Conservation (phyloP, 2,113 vertebrate genomes). For the Petrocephalus zakoni region DNA sequence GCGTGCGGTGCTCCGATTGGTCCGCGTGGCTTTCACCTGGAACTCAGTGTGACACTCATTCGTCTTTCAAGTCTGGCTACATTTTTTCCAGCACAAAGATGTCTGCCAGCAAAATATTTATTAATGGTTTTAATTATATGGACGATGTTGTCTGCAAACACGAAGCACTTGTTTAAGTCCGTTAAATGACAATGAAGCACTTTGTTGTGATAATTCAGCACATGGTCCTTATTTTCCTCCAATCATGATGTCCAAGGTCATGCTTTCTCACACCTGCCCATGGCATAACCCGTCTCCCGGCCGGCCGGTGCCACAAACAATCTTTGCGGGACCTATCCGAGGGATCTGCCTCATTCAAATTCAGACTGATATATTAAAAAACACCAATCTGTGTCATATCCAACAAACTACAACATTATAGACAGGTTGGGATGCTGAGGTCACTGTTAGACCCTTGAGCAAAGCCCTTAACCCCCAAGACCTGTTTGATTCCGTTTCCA, state of each 20-base stretch:
- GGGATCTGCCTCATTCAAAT: background rate
- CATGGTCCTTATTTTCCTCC: background rate
- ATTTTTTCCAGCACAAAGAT: conserved; percentile 15
- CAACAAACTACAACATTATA: background rate
- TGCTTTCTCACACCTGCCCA: background rate
- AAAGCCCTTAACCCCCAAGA: background rate
- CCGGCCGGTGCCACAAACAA: background rate
- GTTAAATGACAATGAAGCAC: conserved; percentile 9
- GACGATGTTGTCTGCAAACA: conserved; percentile 21
- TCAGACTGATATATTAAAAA: background rate
- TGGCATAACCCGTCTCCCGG: background rate
- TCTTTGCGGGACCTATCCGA: background rate
- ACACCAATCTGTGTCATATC: background rate
- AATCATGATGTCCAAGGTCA: background rate
- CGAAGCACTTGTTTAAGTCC: conserved; percentile 13
- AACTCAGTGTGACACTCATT: background rate
- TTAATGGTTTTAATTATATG: conserved; percentile 18
- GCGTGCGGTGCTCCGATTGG: background rate
- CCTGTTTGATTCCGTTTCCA: background rate
- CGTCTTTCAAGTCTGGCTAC: background rate
- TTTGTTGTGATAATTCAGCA: conserved; percentile 21
- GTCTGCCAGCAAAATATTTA: conserved; percentile 15
- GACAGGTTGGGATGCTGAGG: background rate
- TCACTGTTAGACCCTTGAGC: background rate
- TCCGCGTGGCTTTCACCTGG: background rate